Evolutionary conservation across 2,113 vertebrate species (phyloP).

Genomic region (Psettodes erumei): DNA sequence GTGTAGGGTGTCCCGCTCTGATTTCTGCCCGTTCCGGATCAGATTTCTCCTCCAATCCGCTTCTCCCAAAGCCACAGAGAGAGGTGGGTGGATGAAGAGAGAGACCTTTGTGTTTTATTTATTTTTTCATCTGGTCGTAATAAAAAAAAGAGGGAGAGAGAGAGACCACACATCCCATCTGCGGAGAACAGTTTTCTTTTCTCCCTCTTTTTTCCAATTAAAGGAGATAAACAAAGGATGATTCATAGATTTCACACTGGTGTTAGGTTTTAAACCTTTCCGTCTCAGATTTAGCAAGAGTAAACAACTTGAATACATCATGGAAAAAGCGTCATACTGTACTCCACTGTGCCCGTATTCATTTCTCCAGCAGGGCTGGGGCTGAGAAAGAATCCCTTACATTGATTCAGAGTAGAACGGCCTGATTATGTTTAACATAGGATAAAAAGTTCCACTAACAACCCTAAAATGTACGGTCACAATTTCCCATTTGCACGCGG

Average conservation of each 20-base stretch:
- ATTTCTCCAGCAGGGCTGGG: constrained; percentile 64
- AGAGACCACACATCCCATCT: constrained; percentile 72
- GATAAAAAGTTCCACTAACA: constrained; percentile 78
- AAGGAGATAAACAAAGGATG: constrained; percentile 80
- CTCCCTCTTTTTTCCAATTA: constrained; percentile 76
- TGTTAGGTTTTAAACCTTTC: constrained; percentile 81
- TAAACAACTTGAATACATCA: constrained; percentile 82
- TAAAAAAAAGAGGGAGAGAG: constrained; percentile 76
- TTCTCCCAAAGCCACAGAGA: constrained; percentile 76
- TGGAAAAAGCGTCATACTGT: constrained; percentile 81
- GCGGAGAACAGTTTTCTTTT: constrained; percentile 72
- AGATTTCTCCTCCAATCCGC: constrained; percentile 88
- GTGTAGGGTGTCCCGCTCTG: constrained; percentile 97
- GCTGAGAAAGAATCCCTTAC: constrained; percentile 73
- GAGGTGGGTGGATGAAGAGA: constrained; percentile 88
- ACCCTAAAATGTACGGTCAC: constrained; percentile 54
- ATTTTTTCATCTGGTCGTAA: constrained; percentile 83
- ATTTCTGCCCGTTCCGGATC: constrained; percentile 92
- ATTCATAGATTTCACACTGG: constrained; percentile 82
- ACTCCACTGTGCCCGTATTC: constrained; percentile 78
- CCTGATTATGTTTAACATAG: constrained; percentile 78
- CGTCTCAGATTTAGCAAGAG: constrained; percentile 82
- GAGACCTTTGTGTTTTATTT: constrained; percentile 86
- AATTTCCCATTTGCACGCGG: constrained; percentile 59
- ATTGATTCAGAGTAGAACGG: constrained; percentile 73